Evolutionary conservation across 1,140 invertebrate species (phyloP), one percentile per base, ranked within the genome.

Genomic region (Bactericera cockerelli): DNA sequence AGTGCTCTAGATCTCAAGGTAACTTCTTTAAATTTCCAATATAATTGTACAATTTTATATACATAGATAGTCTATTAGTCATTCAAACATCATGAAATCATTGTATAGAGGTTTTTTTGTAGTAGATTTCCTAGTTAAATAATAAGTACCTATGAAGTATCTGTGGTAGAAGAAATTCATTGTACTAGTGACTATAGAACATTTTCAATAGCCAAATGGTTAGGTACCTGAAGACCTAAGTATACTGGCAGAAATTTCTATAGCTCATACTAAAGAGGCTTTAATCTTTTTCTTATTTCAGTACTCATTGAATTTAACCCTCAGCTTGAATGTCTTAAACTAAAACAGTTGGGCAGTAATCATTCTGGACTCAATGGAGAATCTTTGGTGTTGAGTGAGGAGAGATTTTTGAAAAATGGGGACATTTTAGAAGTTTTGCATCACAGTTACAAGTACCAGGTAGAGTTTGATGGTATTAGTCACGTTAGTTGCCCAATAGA

Each of bases 291-390:
- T 49, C 22, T 49, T 19, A 49, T 22, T 49, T 22, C 42, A 49
- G 42, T 49, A 4, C 4, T 49, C n/a, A 49, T 49, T 49, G 42
- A 49, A 49, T 6, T 49, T 8, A 49, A 49, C 19, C 4, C 22
- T 8, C 42, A 4, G 3, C 6, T 16, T 4, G 8, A 49, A 6
- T 57, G 63, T 58, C 77, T 85, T 22, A 71, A 71, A 54, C 66
- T 84, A 2, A 79, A 81, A 67, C 79, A 81, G 58, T 56, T 84
- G 31, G 87, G 86, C 1, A 64, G 74, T 11, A 81, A 82, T 66
- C 70, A 78, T 2, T 80, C 79, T 54, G 81, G 82, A 11, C 73
- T 87, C 8, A 83, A 89, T 73, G 82, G 83, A 1, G 78, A 80
- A 64, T 77, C 79, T 65, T 72, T 83, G 13, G 72, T 75, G 63